Evolutionary conservation across 2,888 invertebrate genomes (phyloP).

Genomic region (Hedychridium roseum): DNA sequence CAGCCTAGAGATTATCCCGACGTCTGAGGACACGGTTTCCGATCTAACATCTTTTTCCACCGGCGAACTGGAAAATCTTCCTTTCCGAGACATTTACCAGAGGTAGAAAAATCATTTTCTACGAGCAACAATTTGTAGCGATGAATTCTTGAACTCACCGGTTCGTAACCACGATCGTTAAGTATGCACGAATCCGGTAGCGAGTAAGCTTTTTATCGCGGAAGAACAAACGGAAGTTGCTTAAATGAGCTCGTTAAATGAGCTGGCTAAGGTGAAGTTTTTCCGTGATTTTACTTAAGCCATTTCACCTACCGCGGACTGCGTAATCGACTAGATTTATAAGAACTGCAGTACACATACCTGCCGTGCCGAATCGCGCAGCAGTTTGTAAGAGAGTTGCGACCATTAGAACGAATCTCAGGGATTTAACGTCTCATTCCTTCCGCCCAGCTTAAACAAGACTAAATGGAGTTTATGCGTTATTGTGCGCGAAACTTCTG

Average conservation of each 20-base stretch:
- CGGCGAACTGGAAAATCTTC: constrained; percentile 42
- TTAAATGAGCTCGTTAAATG: constrained; percentile 30
- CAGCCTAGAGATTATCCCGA: constrained; percentile 19
- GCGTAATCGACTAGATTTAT: constrained; percentile 38
- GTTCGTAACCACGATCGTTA: no score
- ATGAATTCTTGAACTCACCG: no score
- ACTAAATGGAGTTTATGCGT: constrained; percentile 41
- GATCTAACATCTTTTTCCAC: constrained; percentile 38
- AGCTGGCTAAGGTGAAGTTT: constrained; percentile 35
- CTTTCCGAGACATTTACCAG: constrained; percentile 9
- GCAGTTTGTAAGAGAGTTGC: constrained; percentile 61
- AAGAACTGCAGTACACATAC: constrained; percentile 40
- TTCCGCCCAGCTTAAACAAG: constrained; percentile 34
- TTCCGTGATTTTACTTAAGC: constrained; percentile 38
- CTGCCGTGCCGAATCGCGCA: constrained; percentile 40
- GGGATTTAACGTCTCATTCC: constrained; percentile 58
- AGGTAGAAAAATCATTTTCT: constrained; percentile 1
- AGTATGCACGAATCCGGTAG: no score
- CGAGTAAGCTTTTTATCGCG: background rate
- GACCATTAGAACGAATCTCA: constrained; percentile 62
- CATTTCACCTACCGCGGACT: constrained; percentile 18
- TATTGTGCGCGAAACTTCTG: constrained; percentile 34
- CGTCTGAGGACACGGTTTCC: constrained; percentile 3
- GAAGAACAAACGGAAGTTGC: constrained; percentile 6
- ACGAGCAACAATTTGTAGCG: no score